These are phyloP conservation scores for Stenolophus ochropezus DNA, from an alignment of 2,888 invertebrate species.

Conservation along the genomic window DNA sequence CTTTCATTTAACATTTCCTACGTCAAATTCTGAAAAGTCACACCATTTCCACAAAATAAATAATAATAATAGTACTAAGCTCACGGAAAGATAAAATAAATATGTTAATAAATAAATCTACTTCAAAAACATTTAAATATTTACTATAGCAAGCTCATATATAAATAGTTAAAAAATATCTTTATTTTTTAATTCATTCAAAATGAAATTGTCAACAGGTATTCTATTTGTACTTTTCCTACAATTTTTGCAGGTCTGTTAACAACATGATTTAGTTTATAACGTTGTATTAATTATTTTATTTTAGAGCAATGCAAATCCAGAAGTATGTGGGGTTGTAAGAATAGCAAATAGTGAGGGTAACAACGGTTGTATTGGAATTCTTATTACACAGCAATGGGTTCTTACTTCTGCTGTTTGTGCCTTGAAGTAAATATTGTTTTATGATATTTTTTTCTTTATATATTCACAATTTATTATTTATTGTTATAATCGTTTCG, in stretches of 20 bases:
- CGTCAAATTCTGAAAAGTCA: background rate
- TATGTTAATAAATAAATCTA: background rate
- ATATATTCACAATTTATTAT: too few relatives aligned
- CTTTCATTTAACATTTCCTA: background rate
- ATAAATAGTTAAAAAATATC: background rate
- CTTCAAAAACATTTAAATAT: background rate
- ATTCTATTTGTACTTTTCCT: background rate
- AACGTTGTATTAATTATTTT: background rate
- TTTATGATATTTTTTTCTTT: too few relatives aligned
- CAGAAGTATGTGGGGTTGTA: background rate
- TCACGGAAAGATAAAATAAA: background rate
- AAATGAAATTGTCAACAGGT: constrained; percentile 19
- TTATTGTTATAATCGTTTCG: too few relatives aligned
- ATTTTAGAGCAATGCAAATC: background rate
- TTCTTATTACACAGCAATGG: background rate
- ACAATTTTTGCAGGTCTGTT: background rate
- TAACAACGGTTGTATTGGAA: background rate
- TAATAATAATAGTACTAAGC: background rate
- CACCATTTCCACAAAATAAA: background rate
- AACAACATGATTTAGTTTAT: background rate
- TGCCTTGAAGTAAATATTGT: background rate
- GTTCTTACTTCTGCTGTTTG: constrained; percentile 11
- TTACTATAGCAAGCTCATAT: background rate
- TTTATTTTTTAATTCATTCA: constrained; percentile 3
- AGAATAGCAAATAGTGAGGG: background rate